Evolutionary conservation across 1,140 invertebrate genomes (phyloP), one percentile per base, ranked within the genome.

Genomic region (Ephestia elutella): DNA sequence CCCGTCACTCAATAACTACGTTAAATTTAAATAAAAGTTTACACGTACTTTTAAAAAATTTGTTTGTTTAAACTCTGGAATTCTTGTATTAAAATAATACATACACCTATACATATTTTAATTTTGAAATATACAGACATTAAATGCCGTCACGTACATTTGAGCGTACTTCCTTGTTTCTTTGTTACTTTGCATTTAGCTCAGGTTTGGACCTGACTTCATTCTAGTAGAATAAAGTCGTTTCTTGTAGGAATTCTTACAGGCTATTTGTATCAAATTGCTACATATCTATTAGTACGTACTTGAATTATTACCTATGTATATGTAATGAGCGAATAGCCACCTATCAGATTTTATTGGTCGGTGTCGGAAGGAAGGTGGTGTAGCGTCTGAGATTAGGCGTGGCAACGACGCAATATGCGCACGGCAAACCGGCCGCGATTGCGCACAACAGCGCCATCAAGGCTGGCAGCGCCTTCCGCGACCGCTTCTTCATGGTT

Each of bases 361-460:
- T 44, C 38, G 38, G 49, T 49, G 20, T 48, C 25, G 21, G 15
- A 19, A 77, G 71, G 74, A 75, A 75, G 74, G 71, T 62, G 71
- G 77, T 73, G 68, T 32, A 32, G 3, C 1, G 30, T 69, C 73
- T 73, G 77, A 80, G 75, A 82, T 75, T 76, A 80, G 73, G 82
- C 67, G 79, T 68, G 75, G 75, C 76, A 64, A 68, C 71, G 70
- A 73, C 70, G 78, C 72, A 75, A 82, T 71, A 73, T 72, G 75
- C 75, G 80, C 74, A 74, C 68, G 68, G 60, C 64, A 78, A 85
- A 86, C 85, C 83, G 85, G 85, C 78, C 71, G 69, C 68, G 73
- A 85, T 80, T 85, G 82, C 83, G 80, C 80, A 80, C 78, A 78
- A 70, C 75, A 86, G 81, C 85, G 83, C 80, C 85, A 82, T 59